Base-by-base conservation (phyloP, 1,140 invertebrate species). In the Bombus pyrosoma region DNA sequence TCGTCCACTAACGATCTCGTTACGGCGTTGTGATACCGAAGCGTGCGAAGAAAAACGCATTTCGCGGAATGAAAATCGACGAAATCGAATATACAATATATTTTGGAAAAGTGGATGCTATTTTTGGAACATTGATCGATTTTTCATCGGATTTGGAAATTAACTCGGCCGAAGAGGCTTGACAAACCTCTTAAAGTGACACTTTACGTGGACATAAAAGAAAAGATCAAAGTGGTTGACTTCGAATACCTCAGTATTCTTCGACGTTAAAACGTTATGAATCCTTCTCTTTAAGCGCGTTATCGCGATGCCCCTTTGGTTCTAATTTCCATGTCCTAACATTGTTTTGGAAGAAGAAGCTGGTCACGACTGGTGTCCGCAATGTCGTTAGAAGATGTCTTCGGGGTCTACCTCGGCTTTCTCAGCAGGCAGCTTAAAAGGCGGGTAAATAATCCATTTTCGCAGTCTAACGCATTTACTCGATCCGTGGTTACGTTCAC, bases 401-500 rank as follows among this genome's bases (percentile, higher is more conserved):
- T 89, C 64, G 57, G 81, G 73, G 37, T 83, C 62, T 76, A 66
- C 69, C 68, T 87, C 66, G 59, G 85, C 79, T 85, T 89, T 66
- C 86, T 90, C 88, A 87, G 82, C 66, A 87, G 82, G 79, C 81
- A 80, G 82, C 88, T 90, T 90, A 90, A 90, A 90, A 90, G 89
- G 85, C 66, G 79, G 89, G 69, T 76, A 89, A 90, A 85, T 90
- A 89, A 90, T 90, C 86, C 80, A 85, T 87, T 89, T 90, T 85
- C 77, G 62, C 74, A 89, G 78, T 85, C 57, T 90, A 90, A 89
- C 79, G 66, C 78, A 78, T 87, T 90, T 90, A 90, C 74, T 34
- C 64, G 88, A 86, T 71, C 80, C 84, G 34, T 57, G 80, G 76
- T 87, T 89, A 84, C 80, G 59, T 53, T 76, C 64, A 59, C 75